These are phyloP conservation scores for Anodontia alba DNA, from an alignment of 2,888 invertebrate genomes.

Conservation along the genomic window DNA sequence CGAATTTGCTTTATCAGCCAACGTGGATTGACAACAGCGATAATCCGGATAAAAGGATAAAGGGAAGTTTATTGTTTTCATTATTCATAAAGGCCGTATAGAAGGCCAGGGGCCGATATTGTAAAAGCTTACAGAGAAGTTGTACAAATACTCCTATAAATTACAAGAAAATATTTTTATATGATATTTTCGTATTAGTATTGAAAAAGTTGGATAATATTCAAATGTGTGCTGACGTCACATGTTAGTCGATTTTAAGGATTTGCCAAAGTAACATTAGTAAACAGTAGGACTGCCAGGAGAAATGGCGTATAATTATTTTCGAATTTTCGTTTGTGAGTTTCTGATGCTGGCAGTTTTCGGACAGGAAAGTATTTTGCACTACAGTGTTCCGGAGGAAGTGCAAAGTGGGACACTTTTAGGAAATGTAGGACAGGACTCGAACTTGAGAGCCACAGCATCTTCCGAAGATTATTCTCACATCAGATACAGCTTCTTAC, in stretches of 20 bases:
- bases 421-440: slow-evolving; percentile 68
- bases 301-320: not conserved
- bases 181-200: slow-evolving; percentile 39
- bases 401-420: slow-evolving; percentile 52
- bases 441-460: slow-evolving; percentile 61
- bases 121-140: slow-evolving; percentile 10
- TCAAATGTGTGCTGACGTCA: not conserved
- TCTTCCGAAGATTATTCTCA: slow-evolving; percentile 63
- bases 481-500: slow-evolving; percentile 70
- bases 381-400: slow-evolving; percentile 64
- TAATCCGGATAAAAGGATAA: slow-evolving; percentile 52
- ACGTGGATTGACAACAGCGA: slow-evolving; percentile 37
- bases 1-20: slow-evolving; percentile 35
- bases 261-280: slow-evolving; percentile 1
- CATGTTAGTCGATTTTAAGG: slow-evolving; percentile 5
- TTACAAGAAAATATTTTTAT: slow-evolving; percentile 60
- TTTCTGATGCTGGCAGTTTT: not conserved
- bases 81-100: slow-evolving; percentile 26
- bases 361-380: slow-evolving; percentile 42
- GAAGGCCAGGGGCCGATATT: slow-evolving; percentile 34
- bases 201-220: slow-evolving; percentile 18
- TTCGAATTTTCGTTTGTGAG: not conserved
- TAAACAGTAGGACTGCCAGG: not conserved
- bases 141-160: slow-evolving; percentile 26
- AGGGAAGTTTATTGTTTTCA: slow-evolving; percentile 47